phyloP scores from a whole-genome alignment of 2,888 invertebrate genomes.

The Barypeithes pellucidus region DNA sequence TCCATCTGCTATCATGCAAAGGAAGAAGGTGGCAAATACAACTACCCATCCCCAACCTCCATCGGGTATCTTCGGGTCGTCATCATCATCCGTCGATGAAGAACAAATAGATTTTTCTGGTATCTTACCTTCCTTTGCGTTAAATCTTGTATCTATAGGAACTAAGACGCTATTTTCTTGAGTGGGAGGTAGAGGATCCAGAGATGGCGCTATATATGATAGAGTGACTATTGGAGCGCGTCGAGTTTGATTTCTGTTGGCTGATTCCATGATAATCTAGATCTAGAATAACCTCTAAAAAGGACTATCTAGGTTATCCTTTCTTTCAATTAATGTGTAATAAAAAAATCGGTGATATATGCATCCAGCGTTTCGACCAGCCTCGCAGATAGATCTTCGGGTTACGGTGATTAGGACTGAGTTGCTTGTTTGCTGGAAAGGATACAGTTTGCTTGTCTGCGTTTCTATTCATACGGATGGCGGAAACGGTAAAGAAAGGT shows the following conservation, averaged over 20 bases:
- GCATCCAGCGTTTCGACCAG: constrained; percentile 67
- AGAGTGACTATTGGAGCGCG: constrained; percentile 55
- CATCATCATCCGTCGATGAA: constrained; percentile 46
- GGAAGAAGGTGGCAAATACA: constrained; percentile 87
- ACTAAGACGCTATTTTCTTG: constrained; percentile 9
- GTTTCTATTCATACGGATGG: constrained; percentile 72
- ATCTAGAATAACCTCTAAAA: neutral
- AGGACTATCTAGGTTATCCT: neutral
- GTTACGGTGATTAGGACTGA: constrained; percentile 70
- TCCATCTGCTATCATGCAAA: constrained; percentile 94
- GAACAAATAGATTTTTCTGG: constrained; percentile 39
- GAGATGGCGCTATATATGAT: constrained; percentile 56
- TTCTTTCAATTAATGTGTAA: constrained; percentile 56
- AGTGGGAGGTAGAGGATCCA: constrained; percentile 54
- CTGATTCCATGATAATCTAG: constrained; percentile 13
- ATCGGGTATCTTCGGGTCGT: constrained; percentile 79
- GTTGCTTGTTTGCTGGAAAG: constrained; percentile 72
- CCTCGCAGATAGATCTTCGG: constrained; percentile 67
- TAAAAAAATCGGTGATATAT: constrained; percentile 56
- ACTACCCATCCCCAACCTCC: constrained; percentile 95
- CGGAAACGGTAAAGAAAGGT: neutral
- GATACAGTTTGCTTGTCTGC: constrained; percentile 73
- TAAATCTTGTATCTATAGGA: constrained; percentile 41
- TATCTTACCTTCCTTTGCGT: constrained; percentile 55
- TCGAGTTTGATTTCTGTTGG: constrained; percentile 25